A percentile compares a stretch with the other conserved stretches of the same genome.
Conservation (phyloP, 2,113 vertebrate species). For the Onychostruthus taczanowskii region DNA sequence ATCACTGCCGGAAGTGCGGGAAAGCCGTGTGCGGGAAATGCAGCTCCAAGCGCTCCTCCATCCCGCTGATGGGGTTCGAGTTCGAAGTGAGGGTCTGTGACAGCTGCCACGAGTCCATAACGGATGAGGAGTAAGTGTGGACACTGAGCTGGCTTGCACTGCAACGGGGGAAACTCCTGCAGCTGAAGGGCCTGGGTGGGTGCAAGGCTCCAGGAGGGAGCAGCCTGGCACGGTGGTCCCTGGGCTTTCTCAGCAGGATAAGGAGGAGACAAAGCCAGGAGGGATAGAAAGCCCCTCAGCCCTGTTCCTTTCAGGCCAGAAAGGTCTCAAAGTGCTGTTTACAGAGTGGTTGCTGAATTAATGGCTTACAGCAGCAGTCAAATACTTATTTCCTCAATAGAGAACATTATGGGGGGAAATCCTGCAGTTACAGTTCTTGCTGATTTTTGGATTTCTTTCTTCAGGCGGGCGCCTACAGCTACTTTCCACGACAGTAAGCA, state of each 20-base stretch:
- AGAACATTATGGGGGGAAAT: neutral
- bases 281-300: neutral
- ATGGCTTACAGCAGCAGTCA: neutral
- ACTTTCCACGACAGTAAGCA: constrained; percentile 98
- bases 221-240: neutral
- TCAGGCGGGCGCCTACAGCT: constrained; percentile 90
- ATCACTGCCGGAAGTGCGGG: constrained; percentile 97
- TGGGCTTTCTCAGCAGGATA: neutral
- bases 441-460: constrained; percentile 4
- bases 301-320: neutral
- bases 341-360: neutral
- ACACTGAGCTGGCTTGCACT: fast-evolving
- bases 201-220: neutral
- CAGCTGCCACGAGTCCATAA: constrained; percentile 93
- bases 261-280: neutral
- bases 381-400: neutral
- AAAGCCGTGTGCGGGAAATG: constrained; percentile 95
- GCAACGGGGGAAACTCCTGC: neutral
- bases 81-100: constrained; percentile 97
- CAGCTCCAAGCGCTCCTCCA: constrained; percentile 93
- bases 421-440: neutral
- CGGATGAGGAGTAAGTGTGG: constrained; percentile 92
- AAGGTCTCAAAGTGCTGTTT: neutral
- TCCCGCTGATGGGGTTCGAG: constrained; percentile 97
- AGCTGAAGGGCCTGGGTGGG: neutral